Evolutionary conservation across 2,888 invertebrate species (phyloP), one percentile per base, ranked within the genome.

Genomic region (Carabus problematicus): DNA sequence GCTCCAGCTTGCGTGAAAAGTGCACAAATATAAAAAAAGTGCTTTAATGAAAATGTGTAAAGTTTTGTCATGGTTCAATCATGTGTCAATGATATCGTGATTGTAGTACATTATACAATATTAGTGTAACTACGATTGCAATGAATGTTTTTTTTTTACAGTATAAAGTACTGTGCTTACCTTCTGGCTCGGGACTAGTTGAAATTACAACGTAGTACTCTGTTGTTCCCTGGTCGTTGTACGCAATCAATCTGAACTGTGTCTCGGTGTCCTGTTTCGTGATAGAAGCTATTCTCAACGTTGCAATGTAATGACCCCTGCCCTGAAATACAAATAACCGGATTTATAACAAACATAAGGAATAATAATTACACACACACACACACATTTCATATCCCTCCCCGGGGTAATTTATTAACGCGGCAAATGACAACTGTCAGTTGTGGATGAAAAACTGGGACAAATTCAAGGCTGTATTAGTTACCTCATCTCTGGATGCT

Each of bases 261-360:
- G 88, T 86, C 45, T 91, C 91, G 1, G 92, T 92, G 76, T 93
- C 93, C 72, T 91, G 89, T 74, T 91, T 89, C 29, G 87, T 86
- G 39, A 94, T 86, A 14, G 85, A 86, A 6, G 87, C 85, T 73
- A 94, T 86, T 52, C 86, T 83, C 73, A 94, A 79, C 0, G 88
- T 88, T 8, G 89, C 85, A 76, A 88, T 88, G 85, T 90, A 93
- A 77, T 82, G 84, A 19, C 90, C 90, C 68, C 83, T 83, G 61
- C 90, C 91, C 88, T 92, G 78, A 6, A 75, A 73, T 71, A 11
- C 71, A 60, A 71, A 45, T 54, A 63, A 19, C 9, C 7, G 14
- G 8, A 39, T 56, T 29, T 11, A 16, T 4, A 16, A 6, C 11
- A 2, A 3, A 54, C 19, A 54, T 1, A 6, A 8, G 9, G 8